phyloP scores from a whole-genome alignment of 2,113 vertebrate species.

The Loxodonta africana region DNA sequence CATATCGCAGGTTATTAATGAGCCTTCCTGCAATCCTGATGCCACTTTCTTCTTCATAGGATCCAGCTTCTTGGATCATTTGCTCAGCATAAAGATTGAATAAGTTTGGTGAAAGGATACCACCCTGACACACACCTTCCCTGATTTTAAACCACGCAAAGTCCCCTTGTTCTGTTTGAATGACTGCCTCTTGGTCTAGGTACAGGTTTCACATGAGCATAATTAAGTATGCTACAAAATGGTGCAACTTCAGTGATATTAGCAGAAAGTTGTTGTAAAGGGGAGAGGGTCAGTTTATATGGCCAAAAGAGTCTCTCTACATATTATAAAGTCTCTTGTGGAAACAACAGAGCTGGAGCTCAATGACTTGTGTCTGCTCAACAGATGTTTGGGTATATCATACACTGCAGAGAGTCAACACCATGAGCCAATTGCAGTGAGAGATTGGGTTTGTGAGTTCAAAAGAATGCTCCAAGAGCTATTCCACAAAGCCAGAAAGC shows the following conservation, averaged over 20 bases:
- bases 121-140: no score
- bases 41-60: no score
- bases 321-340: background rate
- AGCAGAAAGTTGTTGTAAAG: background rate
- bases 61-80: no score
- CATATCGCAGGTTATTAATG: no score
- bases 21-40: no score
- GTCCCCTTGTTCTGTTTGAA: no score
- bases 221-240: background rate
- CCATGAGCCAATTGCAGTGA: background rate
- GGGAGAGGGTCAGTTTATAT: background rate
- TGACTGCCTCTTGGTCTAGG: no score
- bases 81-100: no score
- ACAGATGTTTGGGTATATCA: background rate
- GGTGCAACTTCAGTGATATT: background rate
- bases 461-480: background rate
- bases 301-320: background rate
- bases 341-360: background rate
- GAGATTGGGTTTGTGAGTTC: fast-evolving
- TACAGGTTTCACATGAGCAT: no score
- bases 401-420: background rate
- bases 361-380: background rate
- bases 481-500: background rate
- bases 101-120: no score
- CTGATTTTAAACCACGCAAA: no score